phyloP scores from a whole-genome alignment of 2,797 vertebrate species.

The Thamnophis elegans region DNA sequence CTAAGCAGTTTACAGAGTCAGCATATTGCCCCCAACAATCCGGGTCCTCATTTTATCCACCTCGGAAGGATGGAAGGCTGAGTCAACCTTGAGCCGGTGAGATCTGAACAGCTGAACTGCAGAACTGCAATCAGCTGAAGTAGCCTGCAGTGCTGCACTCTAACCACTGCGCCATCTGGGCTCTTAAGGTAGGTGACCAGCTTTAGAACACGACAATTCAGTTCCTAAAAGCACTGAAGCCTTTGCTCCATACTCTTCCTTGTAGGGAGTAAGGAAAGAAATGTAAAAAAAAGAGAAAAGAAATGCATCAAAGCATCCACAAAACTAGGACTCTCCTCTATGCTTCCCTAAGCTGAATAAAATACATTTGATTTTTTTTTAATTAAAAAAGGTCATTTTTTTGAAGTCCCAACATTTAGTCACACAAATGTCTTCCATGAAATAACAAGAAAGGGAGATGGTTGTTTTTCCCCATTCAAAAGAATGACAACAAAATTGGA shows the following conservation, averaged over 20 bases:
- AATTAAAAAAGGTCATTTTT: background rate
- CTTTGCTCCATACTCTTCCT: background rate
- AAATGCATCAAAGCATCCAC: background rate
- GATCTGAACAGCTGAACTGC: too few species aligned
- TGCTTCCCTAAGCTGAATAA: background rate
- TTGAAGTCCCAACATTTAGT: background rate
- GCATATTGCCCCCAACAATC: too few species aligned
- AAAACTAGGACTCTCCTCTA: background rate
- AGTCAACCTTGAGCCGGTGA: too few species aligned
- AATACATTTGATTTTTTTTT: background rate
- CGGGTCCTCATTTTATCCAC: too few species aligned
- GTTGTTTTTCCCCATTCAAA: background rate
- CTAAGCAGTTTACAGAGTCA: too few species aligned
- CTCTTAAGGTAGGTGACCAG: background rate
- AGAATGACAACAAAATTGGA: slow-evolving; percentile 23
- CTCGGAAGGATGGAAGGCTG: too few species aligned
- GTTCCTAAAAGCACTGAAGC: background rate
- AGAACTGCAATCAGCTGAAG: too few species aligned
- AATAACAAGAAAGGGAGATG: background rate
- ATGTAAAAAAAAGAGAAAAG: background rate
- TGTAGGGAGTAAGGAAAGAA: background rate
- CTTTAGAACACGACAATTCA: background rate
- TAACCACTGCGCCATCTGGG: too few species aligned
- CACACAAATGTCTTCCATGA: background rate
- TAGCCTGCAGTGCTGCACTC: too few species aligned